Evolutionary conservation across 37 sponge, comb jelly and placozoan species (phyloP).

Genomic region (Spongilla lacustris): DNA sequence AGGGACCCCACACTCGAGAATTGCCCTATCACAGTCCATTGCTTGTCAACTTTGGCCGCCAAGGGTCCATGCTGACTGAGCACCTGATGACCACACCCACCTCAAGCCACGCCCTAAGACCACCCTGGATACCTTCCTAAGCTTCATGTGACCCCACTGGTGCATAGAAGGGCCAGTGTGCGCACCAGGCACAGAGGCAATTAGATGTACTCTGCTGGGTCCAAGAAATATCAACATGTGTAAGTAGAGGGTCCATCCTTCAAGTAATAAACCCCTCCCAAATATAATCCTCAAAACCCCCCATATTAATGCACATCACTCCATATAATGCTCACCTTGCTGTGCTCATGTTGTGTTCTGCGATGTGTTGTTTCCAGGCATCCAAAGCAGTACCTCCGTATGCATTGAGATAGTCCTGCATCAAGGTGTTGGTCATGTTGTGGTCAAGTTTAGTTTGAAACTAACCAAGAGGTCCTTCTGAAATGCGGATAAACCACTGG

Average conservation of each 20-base stretch:
- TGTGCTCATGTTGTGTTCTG: slow-evolving; percentile 60
- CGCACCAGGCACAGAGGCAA: slow-evolving; percentile 91
- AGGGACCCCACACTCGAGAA: slow-evolving; percentile 94
- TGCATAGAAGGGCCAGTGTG: slow-evolving; percentile 64
- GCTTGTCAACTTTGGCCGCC: neutral
- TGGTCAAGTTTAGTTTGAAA: neutral
- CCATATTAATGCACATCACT: neutral
- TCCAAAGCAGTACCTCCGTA: slow-evolving; percentile 57
- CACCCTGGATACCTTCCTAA: slow-evolving; percentile 46
- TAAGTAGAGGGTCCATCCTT: neutral
- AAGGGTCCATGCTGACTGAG: slow-evolving; percentile 36
- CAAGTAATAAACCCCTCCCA: no score
- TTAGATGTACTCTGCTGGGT: slow-evolving; percentile 55
- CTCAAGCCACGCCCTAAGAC: neutral
- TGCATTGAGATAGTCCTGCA: slow-evolving; percentile 71
- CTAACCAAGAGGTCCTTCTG: slow-evolving; percentile 64
- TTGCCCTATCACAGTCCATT: slow-evolving; percentile 90
- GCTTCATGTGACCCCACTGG: slow-evolving; percentile 91
- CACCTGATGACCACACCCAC: slow-evolving; percentile 9
- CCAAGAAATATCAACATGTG: neutral
- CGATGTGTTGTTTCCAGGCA: slow-evolving; percentile 63
- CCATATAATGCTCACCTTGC: slow-evolving; percentile 37
- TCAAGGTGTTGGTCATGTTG: neutral
- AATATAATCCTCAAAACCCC: neutral
- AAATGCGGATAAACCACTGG: slow-evolving; percentile 3